A percentile compares a stretch with the other conserved stretches of the same genome.
Conservation (phyloP, 2,888 invertebrate genomes). For the Eupithecia dodoneata region DNA sequence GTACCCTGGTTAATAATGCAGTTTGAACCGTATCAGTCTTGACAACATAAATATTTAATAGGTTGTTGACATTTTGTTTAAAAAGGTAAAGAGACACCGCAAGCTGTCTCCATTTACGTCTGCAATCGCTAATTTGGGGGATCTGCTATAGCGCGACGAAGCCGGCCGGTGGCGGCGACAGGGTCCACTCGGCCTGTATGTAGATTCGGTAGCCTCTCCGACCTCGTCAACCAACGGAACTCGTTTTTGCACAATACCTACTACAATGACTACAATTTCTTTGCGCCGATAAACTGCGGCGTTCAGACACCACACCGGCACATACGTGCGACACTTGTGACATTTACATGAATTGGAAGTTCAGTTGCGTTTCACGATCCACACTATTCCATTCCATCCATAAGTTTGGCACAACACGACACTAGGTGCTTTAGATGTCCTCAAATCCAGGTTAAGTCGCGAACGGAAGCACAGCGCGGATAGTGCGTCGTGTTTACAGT, state of each 20-base stretch:
- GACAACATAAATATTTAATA: slow-evolving; percentile 2
- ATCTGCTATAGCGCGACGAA: slow-evolving; percentile 58
- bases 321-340: slow-evolving; percentile 67
- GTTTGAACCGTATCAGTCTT: slow-evolving; percentile 7
- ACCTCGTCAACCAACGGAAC: slow-evolving; percentile 65
- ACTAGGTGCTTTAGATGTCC: slow-evolving; percentile 61
- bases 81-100: slow-evolving; percentile 68
- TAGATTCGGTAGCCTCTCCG: slow-evolving; percentile 68
- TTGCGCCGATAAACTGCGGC: slow-evolving; percentile 66
- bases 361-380: slow-evolving; percentile 66
- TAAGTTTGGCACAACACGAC: slow-evolving; percentile 79
- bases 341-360: slow-evolving; percentile 77
- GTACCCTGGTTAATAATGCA: background rate
- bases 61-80: slow-evolving; percentile 63
- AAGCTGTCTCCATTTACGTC: slow-evolving; percentile 57
- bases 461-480: slow-evolving; percentile 75
- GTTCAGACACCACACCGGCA: slow-evolving; percentile 74
- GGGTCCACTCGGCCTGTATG: slow-evolving; percentile 49
- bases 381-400: slow-evolving; percentile 64
- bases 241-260: slow-evolving; percentile 73
- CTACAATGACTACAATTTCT: slow-evolving; percentile 71
- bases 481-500: slow-evolving; percentile 82
- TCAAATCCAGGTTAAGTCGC: slow-evolving; percentile 73
- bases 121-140: slow-evolving; percentile 61
- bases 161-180: slow-evolving; percentile 65